Percentiles rank a stretch among this genome's conserved stretches.
Conservation (phyloP, 1,140 invertebrate species). For the Zaprionus ghesquierei region DNA sequence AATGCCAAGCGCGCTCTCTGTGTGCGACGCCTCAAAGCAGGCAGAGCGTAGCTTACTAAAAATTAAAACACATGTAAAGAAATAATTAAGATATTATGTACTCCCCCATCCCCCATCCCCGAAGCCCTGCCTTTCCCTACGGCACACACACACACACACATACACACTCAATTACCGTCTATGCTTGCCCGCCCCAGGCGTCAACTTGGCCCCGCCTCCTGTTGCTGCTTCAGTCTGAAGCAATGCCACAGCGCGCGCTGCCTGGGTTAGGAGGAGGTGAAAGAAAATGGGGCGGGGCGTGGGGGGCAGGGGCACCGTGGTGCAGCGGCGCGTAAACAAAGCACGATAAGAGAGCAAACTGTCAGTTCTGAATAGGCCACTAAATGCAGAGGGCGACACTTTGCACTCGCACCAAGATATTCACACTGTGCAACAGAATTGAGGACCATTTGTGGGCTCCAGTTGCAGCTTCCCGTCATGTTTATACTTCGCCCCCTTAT, state of each 20-base stretch:
- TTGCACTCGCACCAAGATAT: slow-evolving; percentile 19
- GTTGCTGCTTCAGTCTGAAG: background rate
- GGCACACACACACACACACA: background rate
- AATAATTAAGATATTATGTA: slow-evolving; percentile 79
- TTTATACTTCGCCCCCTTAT: background rate
- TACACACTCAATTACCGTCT: background rate
- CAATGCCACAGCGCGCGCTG: background rate
- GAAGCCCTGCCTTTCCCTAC: background rate
- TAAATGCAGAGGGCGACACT: slow-evolving; percentile 54
- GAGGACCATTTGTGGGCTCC: background rate
- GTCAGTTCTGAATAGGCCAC: slow-evolving; percentile 64
- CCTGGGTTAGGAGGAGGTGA: background rate
- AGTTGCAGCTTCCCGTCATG: background rate
- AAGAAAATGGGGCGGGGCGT: background rate
- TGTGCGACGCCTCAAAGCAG: slow-evolving; percentile 15
- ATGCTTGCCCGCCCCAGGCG: background rate
- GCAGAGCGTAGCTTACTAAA: slow-evolving; percentile 65
- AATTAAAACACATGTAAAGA: slow-evolving; percentile 80
- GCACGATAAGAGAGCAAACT: slow-evolving; percentile 64
- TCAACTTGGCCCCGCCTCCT: background rate
- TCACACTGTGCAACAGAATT: background rate
- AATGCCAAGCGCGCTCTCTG: slow-evolving; percentile 48
- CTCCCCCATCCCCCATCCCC: background rate
- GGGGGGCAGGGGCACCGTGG: slow-evolving; percentile 16
- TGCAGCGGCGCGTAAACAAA: slow-evolving; percentile 58